Percentiles rank a stretch among this genome's conserved stretches.
Evolutionary conservation across 1,140 invertebrate species (phyloP).

Genomic region (Apis florea): DNA sequence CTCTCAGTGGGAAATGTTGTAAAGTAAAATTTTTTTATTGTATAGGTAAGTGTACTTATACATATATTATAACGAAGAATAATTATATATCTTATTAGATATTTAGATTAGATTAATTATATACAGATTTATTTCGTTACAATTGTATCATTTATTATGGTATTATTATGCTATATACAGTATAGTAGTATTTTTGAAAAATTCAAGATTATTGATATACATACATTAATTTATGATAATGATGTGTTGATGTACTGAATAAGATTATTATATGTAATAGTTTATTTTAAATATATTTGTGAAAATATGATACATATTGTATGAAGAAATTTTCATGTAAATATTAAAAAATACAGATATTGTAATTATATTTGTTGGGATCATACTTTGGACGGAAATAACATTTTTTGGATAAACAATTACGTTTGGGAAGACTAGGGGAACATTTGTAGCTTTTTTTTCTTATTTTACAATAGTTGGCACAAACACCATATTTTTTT

Average conservation of each 20-base stretch:
- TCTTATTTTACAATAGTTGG: slow-evolving; percentile 3
- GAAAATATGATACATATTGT: slow-evolving; percentile 32
- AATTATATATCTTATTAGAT: background rate
- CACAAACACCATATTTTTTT: slow-evolving; percentile 17
- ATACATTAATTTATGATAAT: background rate
- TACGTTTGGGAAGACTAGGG: slow-evolving; percentile 36
- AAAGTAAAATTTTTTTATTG: background rate
- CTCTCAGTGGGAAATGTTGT: slow-evolving; percentile 6
- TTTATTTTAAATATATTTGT: slow-evolving; percentile 35
- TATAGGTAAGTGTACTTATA: too few species aligned
- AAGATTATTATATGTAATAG: background rate
- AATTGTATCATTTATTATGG: background rate
- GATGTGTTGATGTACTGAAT: background rate
- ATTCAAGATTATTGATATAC: background rate
- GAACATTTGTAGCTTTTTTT: slow-evolving; percentile 28
- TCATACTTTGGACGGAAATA: slow-evolving; percentile 44
- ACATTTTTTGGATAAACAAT: slow-evolving; percentile 19
- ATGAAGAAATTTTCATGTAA: background rate
- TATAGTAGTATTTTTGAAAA: background rate
- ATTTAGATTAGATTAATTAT: too few species aligned
- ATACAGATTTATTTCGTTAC: too few species aligned
- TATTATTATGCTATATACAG: background rate
- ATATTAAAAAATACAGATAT: slow-evolving; percentile 34
- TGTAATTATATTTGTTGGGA: slow-evolving; percentile 23
- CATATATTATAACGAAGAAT: background rate